A percentile compares a stretch with the other conserved stretches of the same genome.
phyloP scores from a whole-genome alignment of 2,888 invertebrate genomes.

The Silvanus unidentatus region DNA sequence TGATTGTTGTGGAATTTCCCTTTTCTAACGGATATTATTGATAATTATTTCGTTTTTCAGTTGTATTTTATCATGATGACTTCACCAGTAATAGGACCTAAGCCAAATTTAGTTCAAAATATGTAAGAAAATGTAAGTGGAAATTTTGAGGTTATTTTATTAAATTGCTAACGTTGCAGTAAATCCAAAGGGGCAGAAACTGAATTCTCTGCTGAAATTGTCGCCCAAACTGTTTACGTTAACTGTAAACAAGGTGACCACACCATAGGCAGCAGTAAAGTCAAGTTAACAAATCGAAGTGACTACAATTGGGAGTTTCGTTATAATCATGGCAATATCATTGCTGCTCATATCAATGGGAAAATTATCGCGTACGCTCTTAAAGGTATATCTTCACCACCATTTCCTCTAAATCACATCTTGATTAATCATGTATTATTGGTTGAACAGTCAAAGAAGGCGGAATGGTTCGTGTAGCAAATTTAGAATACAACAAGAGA shows the following conservation, averaged over 20 bases:
- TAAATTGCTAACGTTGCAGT: conserved; percentile 23
- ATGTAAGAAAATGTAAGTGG: conserved; percentile 29
- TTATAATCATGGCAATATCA: conserved; percentile 79
- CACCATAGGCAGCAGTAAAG: conserved; percentile 80
- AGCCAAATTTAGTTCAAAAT: conserved; percentile 31
- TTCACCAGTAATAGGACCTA: conserved; percentile 25
- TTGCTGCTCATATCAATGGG: conserved; percentile 81
- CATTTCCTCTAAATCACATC: not conserved
- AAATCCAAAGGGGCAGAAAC: conserved; percentile 39
- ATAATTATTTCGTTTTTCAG: too few species aligned
- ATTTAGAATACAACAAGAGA: conserved; percentile 67
- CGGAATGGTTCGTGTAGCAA: conserved; percentile 80
- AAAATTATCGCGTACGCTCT: conserved; percentile 86
- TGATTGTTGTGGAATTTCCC: too few species aligned
- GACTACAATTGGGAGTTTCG: conserved; percentile 91
- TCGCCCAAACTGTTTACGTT: conserved; percentile 58
- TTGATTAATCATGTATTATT: conserved; percentile 1
- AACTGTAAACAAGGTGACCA: conserved; percentile 66
- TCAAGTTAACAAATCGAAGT: conserved; percentile 77
- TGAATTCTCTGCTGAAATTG: conserved; percentile 39
- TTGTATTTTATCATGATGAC: conserved; percentile 20
- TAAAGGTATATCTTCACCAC: conserved; percentile 60
- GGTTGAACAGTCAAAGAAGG: conserved; percentile 42
- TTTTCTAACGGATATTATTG: too few species aligned
- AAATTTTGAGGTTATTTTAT: not conserved